Base-by-base conservation (phyloP, 2,113 vertebrate genomes). In the Chionomys nivalis region DNA sequence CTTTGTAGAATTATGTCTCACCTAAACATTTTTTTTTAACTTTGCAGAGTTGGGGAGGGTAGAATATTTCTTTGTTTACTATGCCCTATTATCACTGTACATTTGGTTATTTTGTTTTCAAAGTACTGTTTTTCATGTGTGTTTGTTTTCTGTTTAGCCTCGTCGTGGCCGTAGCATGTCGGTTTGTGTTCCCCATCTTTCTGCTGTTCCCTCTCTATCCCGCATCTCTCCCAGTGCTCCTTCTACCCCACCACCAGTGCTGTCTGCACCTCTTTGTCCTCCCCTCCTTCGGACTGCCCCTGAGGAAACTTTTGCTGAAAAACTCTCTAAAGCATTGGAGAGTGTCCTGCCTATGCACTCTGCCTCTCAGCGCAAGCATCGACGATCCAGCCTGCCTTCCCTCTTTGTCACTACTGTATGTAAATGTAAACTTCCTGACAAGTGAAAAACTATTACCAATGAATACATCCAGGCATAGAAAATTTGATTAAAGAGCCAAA, bases 161-260 rank as follows among this genome's bases (percentile, higher is more conserved):
- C 99, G 98, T 98, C 99, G 99, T 98, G 99, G 99, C 99, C 99
- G 99, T 99, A 99, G 99, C 99, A 99, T 99, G 99, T 99, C 99
- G 92, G 98, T 99, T 98, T 99, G 99, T 98, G 98, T 99, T 87
- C 99, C 99, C 98, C 99, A 99, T 98, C 99, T 99, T 98, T 99
- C 99, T 98, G 98, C 99, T 97, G 98, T 98, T 96, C 97, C 98
- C 98, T 98, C 97, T 98, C 92, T 98, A 97, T 98, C 98, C 97
- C 96, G 98, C 98, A 98, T 98, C 98, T 99, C 97, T 99, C 99
- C 99, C 98, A 99, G 99, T 98, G 98, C 99, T 98, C 99, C 99
- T 98, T 98, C 99, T 94, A 98, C 98, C 97, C 98, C 98, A 98
- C 98, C 98, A 98, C 98, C 98, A 98, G 98, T 97, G 94, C 97